These are phyloP conservation scores for Tubulanus polymorphus DNA, from an alignment of 2,888 invertebrate genomes.

Conservation along the genomic window DNA sequence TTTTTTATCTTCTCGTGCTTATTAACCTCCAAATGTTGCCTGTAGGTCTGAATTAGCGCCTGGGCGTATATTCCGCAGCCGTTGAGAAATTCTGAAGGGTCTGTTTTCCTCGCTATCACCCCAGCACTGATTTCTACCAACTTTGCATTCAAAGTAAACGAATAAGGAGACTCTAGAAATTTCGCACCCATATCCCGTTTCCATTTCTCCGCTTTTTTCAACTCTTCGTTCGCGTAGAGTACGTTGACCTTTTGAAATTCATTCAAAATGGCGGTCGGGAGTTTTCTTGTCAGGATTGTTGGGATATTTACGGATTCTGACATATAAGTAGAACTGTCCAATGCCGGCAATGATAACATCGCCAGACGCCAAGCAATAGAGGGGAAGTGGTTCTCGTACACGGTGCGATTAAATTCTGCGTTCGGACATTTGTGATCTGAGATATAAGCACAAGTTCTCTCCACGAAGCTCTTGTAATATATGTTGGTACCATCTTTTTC, in stretches of 20 bases:
- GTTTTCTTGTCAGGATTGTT: neutral
- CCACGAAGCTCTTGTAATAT: neutral
- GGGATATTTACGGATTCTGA: neutral
- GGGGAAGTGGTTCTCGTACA: neutral
- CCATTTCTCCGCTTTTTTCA: slow-evolving; percentile 1
- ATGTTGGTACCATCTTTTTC: neutral
- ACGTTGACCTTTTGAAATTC: neutral
- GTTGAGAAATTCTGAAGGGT: neutral
- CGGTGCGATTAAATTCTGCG: neutral
- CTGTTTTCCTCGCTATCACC: neutral
- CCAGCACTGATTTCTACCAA: neutral
- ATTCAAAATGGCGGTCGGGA: slow-evolving; percentile 3
- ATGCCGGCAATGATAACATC: neutral
- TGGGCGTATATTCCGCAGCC: neutral
- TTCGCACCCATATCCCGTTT: neutral
- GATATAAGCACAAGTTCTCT: neutral
- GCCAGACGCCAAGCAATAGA: neutral
- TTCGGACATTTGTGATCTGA: slow-evolving; percentile 1
- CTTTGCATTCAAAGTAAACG: neutral
- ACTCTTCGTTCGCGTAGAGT: neutral
- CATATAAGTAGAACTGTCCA: slow-evolving; percentile 3
- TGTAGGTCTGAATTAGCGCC: neutral
- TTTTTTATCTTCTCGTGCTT: neutral
- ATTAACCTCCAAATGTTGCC: neutral
- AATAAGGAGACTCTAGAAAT: neutral